Evolutionary conservation across 1,140 invertebrate genomes (phyloP).

Genomic region (Drosophila ananassae): DNA sequence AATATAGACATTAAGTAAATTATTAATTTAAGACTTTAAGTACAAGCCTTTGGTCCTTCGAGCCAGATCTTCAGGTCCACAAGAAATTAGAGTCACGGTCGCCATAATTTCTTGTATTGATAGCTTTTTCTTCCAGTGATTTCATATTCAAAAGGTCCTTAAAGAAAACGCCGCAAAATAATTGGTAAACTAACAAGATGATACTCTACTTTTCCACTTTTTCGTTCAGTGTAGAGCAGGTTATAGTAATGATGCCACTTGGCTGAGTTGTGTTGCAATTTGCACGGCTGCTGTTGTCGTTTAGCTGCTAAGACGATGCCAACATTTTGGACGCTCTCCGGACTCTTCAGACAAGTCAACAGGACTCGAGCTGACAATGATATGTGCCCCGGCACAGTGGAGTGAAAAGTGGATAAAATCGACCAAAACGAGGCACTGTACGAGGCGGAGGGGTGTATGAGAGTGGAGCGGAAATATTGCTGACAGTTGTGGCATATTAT

Average conservation of each 20-base stretch:
- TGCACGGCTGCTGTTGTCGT: constrained; percentile 51
- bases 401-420: not conserved
- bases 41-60: no score
- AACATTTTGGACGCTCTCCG: constrained; percentile 64
- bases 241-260: constrained; percentile 69
- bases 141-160: constrained; percentile 1
- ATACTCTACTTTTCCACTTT: not conserved
- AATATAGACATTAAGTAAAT: not conserved
- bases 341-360: constrained; percentile 75
- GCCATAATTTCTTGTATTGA: no score
- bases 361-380: constrained; percentile 77
- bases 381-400: constrained; percentile 54
- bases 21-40: not conserved
- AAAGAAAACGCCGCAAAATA: constrained; percentile 19
- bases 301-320: constrained; percentile 75
- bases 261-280: constrained; percentile 37
- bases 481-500: constrained; percentile 81
- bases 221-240: constrained; percentile 52
- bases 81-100: no score
- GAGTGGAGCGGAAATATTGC: constrained; percentile 68
- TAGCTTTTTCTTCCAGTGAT: not conserved
- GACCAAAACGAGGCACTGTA: not conserved
- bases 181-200: constrained; percentile 35
- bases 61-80: no score
- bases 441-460: not conserved